Conservation (phyloP, 2,113 vertebrate species). For the Echinops telfairi region DNA sequence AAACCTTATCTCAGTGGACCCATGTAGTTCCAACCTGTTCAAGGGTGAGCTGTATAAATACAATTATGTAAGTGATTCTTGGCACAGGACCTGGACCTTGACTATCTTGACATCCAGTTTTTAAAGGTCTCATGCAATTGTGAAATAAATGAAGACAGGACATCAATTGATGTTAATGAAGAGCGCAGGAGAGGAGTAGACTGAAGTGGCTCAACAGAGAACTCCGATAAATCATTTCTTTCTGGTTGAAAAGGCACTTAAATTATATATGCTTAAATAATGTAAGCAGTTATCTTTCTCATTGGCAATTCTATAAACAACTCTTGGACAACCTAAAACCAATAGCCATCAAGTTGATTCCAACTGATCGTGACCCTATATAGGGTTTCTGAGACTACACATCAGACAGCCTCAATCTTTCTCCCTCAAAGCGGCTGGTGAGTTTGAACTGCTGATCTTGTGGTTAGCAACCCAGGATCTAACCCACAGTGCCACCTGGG, state of each 20-base stretch:
- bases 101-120: conserved; percentile 32
- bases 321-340: not conserved
- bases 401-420: too few species aligned
- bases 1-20: too few species aligned
- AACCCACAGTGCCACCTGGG: not conserved
- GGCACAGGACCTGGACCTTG: not conserved
- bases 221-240: conserved; percentile 31
- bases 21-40: too few species aligned
- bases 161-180: conserved; percentile 15
- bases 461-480: too few species aligned
- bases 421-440: too few species aligned
- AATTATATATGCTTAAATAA: conserved; percentile 32
- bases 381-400: too few species aligned
- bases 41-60: not conserved
- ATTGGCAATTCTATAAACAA: conserved; percentile 16
- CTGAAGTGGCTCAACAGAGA: not conserved
- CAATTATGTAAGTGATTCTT: conserved; percentile 39
- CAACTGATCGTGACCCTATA: too few species aligned
- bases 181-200: conserved; percentile 19
- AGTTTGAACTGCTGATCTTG: too few species aligned
- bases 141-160: conserved; percentile 39
- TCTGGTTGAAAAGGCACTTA: conserved; percentile 4
- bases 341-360: too few species aligned
- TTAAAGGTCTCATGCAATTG: conserved; percentile 16
- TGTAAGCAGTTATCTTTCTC: not conserved